Conservation (phyloP, 2,888 invertebrate species). For the Tuberolachnus salignus region DNA sequence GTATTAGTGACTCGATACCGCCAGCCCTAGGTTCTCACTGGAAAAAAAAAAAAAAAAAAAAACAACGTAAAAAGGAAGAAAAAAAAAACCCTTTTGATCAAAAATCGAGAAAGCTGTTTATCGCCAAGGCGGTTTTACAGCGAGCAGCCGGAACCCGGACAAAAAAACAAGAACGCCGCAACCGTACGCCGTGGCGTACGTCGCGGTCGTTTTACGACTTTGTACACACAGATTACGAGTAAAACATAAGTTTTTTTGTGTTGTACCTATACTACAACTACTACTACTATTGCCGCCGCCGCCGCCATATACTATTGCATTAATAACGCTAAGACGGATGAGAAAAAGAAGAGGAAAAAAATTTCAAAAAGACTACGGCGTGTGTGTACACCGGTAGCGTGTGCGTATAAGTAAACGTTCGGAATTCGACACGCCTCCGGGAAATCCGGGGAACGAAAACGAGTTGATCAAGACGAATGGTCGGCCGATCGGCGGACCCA, state of each 20-base stretch:
- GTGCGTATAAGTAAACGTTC: not conserved
- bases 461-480: conserved; percentile 54
- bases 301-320: no score
- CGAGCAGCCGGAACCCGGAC: not conserved
- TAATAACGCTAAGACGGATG: conserved; percentile 11
- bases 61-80: no score
- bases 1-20: no score
- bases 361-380: not conserved
- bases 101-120: conserved; percentile 44
- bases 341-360: not conserved
- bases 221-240: no score
- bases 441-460: conserved; percentile 44
- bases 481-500: conserved; percentile 8
- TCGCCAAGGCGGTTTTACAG: no score
- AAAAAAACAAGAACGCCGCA: not conserved
- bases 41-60: no score
- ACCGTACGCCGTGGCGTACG: not conserved
- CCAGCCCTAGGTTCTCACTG: no score
- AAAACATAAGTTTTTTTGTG: no score
- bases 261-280: not conserved
- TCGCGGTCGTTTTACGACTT: conserved; percentile 4
- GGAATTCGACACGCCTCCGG: conserved; percentile 49
- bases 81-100: conserved; percentile 25
- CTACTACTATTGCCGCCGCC: no score
- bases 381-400: not conserved